Base-by-base conservation (phyloP, 2,888 invertebrate genomes). In the Tribolium freemani region DNA sequence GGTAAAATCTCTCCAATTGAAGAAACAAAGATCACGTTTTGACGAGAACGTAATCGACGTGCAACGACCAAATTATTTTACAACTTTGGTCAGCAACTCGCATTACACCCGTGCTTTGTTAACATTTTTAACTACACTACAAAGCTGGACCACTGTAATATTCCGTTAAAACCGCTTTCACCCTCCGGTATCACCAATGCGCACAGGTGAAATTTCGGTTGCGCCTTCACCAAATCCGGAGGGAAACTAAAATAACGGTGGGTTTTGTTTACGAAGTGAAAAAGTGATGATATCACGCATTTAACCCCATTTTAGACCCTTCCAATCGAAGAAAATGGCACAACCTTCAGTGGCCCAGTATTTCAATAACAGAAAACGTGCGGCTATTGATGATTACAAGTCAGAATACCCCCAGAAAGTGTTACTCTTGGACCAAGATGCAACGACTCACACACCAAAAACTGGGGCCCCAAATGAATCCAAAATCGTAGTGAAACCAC, bases 311-410 rank as follows among this genome's bases (percentile, higher is more conserved):
- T 63, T 74, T 61, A 38, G 70, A 67, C 63, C 44, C 75, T 60
- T 64, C 26, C 3, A 26, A 26, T 5, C 4, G 26, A 26, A 26
- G 26, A 83, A 80, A 82, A 94, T 94, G 94, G 91, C 94, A 76
- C 94, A 95, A 86, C 92, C 93, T 79, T 92, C 93, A 60, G 90
- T 95, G 71, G 91, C 92, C 74, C 90, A 91, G 75, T 95, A 90
- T 88, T 95, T 94, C 85, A 92, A 90, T 84, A 91, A 91, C 80
- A 90, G 94, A 82, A 95, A 95, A 87, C 90, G 94, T 80, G 89
- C 91, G 71, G 93, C 92, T n/a, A 85, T 88, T 5, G 93, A 94
- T 60, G 94, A 94, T 83, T 82, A 88, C 66, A 87, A 88, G 74
- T 75, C 83, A 76, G 81, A 78, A 78, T 84, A 86, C 84, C 84